Conservation (phyloP, 2,113 vertebrate genomes). For the Calypte anna region DNA sequence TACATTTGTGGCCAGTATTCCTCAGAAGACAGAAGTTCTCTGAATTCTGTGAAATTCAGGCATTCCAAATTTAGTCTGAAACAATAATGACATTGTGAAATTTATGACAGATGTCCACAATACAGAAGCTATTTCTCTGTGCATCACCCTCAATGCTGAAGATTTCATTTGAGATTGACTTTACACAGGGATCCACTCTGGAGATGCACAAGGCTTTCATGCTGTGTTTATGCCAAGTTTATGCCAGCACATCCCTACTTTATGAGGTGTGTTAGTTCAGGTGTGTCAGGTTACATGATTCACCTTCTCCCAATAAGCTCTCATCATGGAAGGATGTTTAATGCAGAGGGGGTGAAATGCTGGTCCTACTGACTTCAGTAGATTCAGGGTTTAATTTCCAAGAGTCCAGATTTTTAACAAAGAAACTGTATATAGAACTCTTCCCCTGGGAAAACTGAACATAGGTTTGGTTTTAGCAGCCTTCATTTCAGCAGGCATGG, state of each 20-base stretch:
- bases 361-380: background rate
- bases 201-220: background rate
- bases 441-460: background rate
- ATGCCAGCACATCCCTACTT: background rate
- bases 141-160: background rate
- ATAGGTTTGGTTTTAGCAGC: background rate
- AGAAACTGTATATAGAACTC: background rate
- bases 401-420: background rate
- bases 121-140: background rate
- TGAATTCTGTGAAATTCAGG: background rate
- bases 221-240: background rate
- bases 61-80: background rate
- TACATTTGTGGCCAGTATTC: background rate
- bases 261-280: background rate
- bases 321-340: background rate
- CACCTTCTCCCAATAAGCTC: background rate
- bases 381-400: background rate
- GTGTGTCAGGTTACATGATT: background rate
- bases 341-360: background rate
- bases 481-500: background rate
- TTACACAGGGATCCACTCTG: background rate
- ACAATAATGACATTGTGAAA: background rate
- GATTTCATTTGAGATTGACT: background rate
- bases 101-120: slow-evolving; percentile 4
- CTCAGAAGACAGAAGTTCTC: background rate